phyloP scores from a whole-genome alignment of 2,797 vertebrate genomes.

The Bradypodion ventrale region DNA sequence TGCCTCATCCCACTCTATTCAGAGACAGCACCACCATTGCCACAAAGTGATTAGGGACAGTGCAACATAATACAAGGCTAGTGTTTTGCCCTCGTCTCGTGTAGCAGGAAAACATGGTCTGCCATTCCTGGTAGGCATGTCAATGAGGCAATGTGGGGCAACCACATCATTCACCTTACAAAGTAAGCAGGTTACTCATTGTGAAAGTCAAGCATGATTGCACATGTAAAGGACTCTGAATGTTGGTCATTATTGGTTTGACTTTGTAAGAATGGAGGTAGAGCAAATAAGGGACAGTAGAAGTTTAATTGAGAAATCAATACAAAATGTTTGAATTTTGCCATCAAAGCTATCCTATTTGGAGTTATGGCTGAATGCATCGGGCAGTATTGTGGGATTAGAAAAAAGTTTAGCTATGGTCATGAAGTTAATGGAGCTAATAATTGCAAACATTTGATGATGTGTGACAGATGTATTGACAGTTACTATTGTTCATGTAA shows the following conservation, averaged over 20 bases:
- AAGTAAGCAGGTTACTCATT: neutral
- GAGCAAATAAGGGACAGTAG: neutral
- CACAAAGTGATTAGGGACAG: too few species aligned
- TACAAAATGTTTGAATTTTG: neutral
- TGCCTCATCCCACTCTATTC: too few species aligned
- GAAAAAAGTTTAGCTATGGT: neutral
- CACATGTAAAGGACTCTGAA: neutral
- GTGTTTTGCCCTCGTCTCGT: too few species aligned
- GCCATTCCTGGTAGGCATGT: too few species aligned
- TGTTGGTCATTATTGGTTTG: neutral
- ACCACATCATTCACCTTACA: neutral
- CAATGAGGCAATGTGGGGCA: neutral
- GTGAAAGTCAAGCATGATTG: neutral
- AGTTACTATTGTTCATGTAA: slow-evolving; percentile 13
- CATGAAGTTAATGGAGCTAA: neutral
- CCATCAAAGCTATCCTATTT: neutral
- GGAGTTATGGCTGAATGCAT: neutral
- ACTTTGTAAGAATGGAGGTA: neutral
- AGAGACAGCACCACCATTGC: too few species aligned
- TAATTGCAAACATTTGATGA: slow-evolving; percentile 21
- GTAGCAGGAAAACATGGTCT: too few species aligned
- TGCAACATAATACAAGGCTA: too few species aligned
- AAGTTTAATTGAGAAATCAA: neutral
- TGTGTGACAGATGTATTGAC: slow-evolving; percentile 12
- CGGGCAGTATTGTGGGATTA: neutral